Percentiles rank a stretch among this genome's conserved stretches.
Evolutionary conservation across 2,888 invertebrate species (phyloP).

Genomic region (Rhingia rostrata): DNA sequence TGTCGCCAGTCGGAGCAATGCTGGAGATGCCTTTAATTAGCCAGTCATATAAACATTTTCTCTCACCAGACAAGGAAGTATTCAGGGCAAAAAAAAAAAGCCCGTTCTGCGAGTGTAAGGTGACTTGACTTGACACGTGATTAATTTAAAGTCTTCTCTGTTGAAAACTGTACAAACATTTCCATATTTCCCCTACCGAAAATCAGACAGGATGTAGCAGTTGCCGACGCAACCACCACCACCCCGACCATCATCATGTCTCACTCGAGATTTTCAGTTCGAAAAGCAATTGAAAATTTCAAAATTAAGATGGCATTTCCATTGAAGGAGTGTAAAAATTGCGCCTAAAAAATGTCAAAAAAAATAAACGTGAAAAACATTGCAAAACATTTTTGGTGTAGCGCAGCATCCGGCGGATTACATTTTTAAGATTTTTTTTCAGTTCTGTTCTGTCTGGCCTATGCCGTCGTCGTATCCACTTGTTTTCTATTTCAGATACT

Average conservation of each 20-base stretch:
- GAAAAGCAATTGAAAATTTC: conserved; percentile 67
- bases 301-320: conserved; percentile 60
- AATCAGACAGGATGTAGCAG: conserved; percentile 56
- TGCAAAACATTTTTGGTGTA: conserved; percentile 68
- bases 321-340: conserved; percentile 64
- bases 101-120: conserved; percentile 10
- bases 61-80: conserved; percentile 56
- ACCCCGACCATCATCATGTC: conserved; percentile 63
- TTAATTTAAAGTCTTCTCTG: conserved; percentile 54
- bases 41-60: conserved; percentile 57
- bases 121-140: conserved; percentile 60
- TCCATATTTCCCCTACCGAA: conserved; percentile 29
- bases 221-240: conserved; percentile 23
- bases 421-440: conserved; percentile 27
- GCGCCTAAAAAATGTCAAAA: conserved; percentile 19
- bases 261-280: conserved; percentile 45
- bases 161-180: conserved; percentile 29
- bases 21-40: conserved; percentile 59
- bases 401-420: conserved; percentile 72
- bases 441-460: conserved; percentile 27
- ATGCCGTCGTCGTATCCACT: conserved; percentile 51
- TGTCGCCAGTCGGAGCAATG: conserved; percentile 66
- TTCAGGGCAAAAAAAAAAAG: conserved; percentile 5
- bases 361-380: conserved; percentile 14
- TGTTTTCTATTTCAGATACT: conserved; percentile 64